Conservation (phyloP, 2,113 vertebrate genomes). For the Erythrocercus mccallii region DNA sequence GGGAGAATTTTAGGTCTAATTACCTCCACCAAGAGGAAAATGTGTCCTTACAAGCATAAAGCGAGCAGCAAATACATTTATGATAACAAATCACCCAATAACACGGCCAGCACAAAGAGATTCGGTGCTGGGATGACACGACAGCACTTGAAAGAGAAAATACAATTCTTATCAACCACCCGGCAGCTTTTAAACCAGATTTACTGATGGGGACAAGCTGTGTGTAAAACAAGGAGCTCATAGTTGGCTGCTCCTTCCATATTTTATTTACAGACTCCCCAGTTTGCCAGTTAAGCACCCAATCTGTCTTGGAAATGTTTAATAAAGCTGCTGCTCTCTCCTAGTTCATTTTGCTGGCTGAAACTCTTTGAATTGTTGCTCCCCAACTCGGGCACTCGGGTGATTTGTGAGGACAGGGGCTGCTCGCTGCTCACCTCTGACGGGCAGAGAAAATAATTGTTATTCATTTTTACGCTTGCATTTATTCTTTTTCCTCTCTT, state of each 20-base stretch:
- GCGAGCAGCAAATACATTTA: not conserved
- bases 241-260: not conserved
- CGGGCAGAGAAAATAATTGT: not conserved
- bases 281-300: constrained; percentile 7
- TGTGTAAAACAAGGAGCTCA: not conserved
- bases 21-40: not conserved
- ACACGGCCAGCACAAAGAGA: not conserved
- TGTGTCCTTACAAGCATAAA: not conserved
- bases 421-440: not conserved
- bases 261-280: constrained; percentile 27
- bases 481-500: not conserved
- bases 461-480: not conserved
- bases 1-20: constrained; percentile 14
- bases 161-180: not conserved
- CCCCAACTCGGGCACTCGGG: not conserved
- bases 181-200: not conserved
- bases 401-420: not conserved
- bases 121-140: not conserved
- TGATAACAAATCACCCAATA: not conserved
- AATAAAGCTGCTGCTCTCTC: not conserved
- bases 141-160: not conserved
- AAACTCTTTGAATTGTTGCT: not conserved
- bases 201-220: not conserved
- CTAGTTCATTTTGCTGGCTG: not conserved
- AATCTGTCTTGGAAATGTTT: constrained; percentile 30